Evolutionary conservation across 2,797 vertebrate genomes (phyloP).

Genomic region (Otolemur crassicaudatus): DNA sequence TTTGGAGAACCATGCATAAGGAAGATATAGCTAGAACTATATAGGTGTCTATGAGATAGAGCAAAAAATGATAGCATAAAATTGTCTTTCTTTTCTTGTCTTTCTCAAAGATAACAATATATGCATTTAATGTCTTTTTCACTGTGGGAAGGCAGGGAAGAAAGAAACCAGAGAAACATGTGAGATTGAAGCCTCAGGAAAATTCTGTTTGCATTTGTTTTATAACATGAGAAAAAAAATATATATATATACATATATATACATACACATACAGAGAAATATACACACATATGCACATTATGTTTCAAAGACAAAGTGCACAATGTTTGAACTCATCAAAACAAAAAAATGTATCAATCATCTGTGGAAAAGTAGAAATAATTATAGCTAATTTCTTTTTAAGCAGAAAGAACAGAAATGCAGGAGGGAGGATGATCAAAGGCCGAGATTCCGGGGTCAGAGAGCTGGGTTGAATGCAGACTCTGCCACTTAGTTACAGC

Average conservation of each 20-base stretch:
- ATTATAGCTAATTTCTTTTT: neutral
- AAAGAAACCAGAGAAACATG: neutral
- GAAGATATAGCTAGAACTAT: neutral
- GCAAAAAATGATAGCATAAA: neutral
- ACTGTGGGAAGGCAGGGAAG: neutral
- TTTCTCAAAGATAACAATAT: neutral
- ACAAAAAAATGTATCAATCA: neutral
- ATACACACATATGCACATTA: neutral
- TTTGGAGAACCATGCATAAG: neutral
- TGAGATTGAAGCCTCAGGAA: neutral
- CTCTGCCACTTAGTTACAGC: neutral
- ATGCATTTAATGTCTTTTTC: neutral
- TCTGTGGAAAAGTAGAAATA: neutral
- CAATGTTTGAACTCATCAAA: neutral
- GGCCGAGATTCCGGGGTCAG: neutral
- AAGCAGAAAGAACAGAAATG: neutral
- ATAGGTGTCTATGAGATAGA: neutral
- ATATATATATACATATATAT: neutral
- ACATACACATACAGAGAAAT: neutral
- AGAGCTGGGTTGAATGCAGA: neutral
- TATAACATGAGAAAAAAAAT: neutral
- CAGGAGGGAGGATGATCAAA: neutral
- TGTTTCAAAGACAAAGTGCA: neutral
- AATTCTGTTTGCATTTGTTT: neutral
- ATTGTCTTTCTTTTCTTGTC: neutral